Base-by-base conservation (phyloP, 30 jellyfish, hydroid and myxozoan species). In the Cassiopea xamachana region DNA sequence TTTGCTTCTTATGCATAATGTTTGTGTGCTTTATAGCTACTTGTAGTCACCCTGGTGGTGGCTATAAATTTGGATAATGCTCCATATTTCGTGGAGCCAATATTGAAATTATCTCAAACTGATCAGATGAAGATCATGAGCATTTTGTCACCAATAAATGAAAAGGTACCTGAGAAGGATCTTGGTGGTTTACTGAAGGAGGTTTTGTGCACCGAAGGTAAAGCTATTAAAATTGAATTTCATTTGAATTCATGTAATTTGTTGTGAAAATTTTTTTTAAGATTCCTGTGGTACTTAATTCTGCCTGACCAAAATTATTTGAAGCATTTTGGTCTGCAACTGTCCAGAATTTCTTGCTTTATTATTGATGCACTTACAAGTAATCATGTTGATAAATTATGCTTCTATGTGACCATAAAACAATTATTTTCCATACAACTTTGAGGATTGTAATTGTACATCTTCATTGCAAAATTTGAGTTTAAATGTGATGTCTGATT, bases 181-280 rank as follows among this genome's bases (percentile, higher is more conserved):
- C 85, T 85, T 15, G 50, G 12, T 9, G 81, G n/a, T 18, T 60
- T 85, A 18, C 79, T 85, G 60, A 61, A 16, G 1, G 85, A 75
- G 51, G 87, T 70, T 68, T 60, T 85, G 46, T 85, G 81, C 93
- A 85, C 17, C 44, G 80, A 87, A 9, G 87, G 93, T 85, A 49
- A 60, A 81, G 12, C 27, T 5, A 12, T 50, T 73, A 1, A 6
- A 55, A 55, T 6, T 3, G 7, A 3, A 3, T 10, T 3, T 55
- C 64, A 55, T 55, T 6, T 55, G 12, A 6, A 6, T 55, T 10
- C 12, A 0, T 55, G 64, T 3, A 3, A 55, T 3, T 55, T 55
- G 64, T 55, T 27, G 39, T 27, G 39, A 27, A 27, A 27, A 14
- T 59, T 59, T 59, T 59, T 59, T 59, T 59, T 14, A 59, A 59